These are phyloP conservation scores for Eumaeus atala DNA, from an alignment of 1,140 invertebrate genomes.

Conservation along the genomic window DNA sequence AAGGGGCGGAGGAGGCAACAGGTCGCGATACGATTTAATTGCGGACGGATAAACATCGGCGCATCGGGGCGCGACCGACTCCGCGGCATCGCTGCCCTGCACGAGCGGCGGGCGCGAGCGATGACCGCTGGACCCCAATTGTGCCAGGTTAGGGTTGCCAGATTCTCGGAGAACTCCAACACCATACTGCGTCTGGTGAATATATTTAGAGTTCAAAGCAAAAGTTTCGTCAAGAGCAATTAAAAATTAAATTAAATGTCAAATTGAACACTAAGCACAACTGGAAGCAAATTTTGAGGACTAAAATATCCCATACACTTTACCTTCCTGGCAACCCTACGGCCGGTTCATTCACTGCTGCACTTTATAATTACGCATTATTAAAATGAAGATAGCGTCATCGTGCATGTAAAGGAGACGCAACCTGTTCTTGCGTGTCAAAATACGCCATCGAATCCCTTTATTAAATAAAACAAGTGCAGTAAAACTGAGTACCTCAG, in stretches of 20 bases:
- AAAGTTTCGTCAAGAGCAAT: neutral
- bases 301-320: neutral
- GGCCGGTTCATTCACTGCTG: conserved; percentile 16
- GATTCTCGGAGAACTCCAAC: no score
- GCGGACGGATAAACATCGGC: conserved; percentile 62
- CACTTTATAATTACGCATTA: conserved; percentile 19
- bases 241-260: neutral
- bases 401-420: conserved; percentile 8
- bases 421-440: neutral
- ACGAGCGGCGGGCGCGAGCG: conserved; percentile 21
- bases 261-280: neutral
- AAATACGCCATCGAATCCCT: neutral
- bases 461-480: neutral
- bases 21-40: conserved; percentile 71
- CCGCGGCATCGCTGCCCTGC: conserved; percentile 38
- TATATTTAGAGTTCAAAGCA: neutral
- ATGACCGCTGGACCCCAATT: conserved; percentile 50
- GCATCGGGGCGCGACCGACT: conserved; percentile 57
- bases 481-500: no score
- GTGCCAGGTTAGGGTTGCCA: neutral
- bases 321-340: neutral
- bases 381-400: conserved; percentile 17
- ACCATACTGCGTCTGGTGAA: neutral
- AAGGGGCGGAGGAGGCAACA: conserved; percentile 53
- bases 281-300: neutral